Evolutionary conservation across 2,797 vertebrate genomes (phyloP).

Genomic region (Microctenopoma lineatum): DNA sequence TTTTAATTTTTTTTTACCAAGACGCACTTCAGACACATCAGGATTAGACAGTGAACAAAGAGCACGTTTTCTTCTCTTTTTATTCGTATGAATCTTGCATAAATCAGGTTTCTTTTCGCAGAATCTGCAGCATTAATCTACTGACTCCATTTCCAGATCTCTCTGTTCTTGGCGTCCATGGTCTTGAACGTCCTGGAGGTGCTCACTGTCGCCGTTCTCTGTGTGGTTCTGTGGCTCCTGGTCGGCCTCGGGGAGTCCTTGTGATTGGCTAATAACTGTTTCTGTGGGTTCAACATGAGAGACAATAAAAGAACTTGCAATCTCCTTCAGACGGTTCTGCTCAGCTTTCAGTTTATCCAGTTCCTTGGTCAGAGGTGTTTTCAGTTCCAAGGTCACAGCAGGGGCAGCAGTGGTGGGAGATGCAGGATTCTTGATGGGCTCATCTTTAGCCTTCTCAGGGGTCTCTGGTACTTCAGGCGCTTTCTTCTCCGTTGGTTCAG

Average conservation of each 20-base stretch:
- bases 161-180: conserved; percentile 67
- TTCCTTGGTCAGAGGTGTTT: conserved; percentile 63
- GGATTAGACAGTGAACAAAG: conserved; percentile 43
- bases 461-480: conserved; percentile 45
- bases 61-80: conserved; percentile 58
- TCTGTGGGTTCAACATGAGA: conserved; percentile 74
- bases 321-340: conserved; percentile 82
- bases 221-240: conserved; percentile 42
- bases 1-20: too few relatives aligned
- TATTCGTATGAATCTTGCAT: conserved; percentile 59
- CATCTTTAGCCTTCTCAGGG: conserved; percentile 15
- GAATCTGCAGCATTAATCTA: conserved; percentile 73
- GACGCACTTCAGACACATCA: background rate
- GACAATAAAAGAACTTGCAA: conserved; percentile 85
- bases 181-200: conserved; percentile 43
- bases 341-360: conserved; percentile 72
- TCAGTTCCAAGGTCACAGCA: background rate
- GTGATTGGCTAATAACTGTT: conserved; percentile 47
- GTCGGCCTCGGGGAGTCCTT: conserved; percentile 55
- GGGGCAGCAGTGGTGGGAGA: background rate
- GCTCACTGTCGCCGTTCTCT: conserved; percentile 32
- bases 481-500: conserved; percentile 39
- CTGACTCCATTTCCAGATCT: conserved; percentile 80
- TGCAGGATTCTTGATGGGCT: conserved; percentile 6
- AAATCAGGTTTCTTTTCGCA: conserved; percentile 31